Evolutionary conservation across 64 coral and sea anemone species (phyloP).

Genomic region (Hydrozoanthus tunicans): DNA sequence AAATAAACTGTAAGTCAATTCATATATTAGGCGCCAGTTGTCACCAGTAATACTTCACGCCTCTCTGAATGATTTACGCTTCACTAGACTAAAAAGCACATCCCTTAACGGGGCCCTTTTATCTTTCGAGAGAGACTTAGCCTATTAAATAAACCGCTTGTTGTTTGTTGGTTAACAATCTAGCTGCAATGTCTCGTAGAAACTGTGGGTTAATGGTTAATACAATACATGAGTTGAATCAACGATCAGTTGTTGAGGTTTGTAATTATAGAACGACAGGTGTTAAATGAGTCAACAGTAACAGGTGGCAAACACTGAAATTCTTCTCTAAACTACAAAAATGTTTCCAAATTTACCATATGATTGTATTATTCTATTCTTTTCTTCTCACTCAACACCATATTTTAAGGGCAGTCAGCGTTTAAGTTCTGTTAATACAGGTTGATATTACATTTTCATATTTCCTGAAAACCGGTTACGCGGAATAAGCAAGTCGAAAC

Average conservation of each 20-base stretch:
- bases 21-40: too few relatives aligned
- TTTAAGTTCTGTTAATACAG: neutral
- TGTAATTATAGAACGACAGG: neutral
- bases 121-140: too few relatives aligned
- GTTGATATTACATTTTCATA: neutral
- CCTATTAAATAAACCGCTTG: too few relatives aligned
- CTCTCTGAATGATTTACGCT: too few relatives aligned
- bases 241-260: neutral
- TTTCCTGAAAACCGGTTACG: neutral
- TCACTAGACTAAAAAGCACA: too few relatives aligned
- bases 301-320: constrained; percentile 1
- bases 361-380: constrained; percentile 22
- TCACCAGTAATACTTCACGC: too few relatives aligned
- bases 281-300: neutral
- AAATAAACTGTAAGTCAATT: too few relatives aligned
- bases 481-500: neutral
- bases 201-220: too few relatives aligned
- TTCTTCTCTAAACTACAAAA: neutral
- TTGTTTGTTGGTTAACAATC: too few relatives aligned
- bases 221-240: too few relatives aligned
- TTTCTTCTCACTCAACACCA: neutral
- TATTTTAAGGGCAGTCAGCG: neutral
- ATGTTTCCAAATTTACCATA: constrained; percentile 9
- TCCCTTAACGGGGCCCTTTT: too few relatives aligned
- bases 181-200: too few relatives aligned